Evolutionary conservation across 1,140 invertebrate genomes (phyloP).

Genomic region (Musca domestica): DNA sequence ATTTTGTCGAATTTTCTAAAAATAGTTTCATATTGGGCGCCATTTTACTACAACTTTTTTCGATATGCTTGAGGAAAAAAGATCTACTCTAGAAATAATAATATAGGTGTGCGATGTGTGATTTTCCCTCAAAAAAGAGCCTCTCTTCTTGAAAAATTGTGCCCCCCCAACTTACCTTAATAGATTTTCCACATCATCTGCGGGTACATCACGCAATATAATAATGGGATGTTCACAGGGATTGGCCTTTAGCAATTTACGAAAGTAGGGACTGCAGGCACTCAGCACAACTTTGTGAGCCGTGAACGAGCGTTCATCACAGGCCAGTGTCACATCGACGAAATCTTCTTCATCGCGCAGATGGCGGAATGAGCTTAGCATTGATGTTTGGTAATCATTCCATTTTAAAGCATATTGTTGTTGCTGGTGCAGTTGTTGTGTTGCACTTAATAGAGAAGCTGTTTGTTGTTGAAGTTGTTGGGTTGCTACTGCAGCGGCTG

Average conservation of each 20-base stretch:
- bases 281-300: constrained; percentile 90
- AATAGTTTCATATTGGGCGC: too few relatives aligned
- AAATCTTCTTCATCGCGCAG: constrained; percentile 82
- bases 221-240: constrained; percentile 93
- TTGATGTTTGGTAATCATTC: constrained; percentile 90
- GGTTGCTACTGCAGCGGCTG: constrained; percentile 55
- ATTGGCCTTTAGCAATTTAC: constrained; percentile 84
- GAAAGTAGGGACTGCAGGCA: constrained; percentile 89
- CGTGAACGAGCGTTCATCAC: constrained; percentile 82
- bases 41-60: too few relatives aligned
- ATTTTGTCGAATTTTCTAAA: too few relatives aligned
- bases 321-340: constrained; percentile 89
- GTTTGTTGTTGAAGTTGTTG: constrained; percentile 65
- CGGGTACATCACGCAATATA: constrained; percentile 82
- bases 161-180: constrained; percentile 60
- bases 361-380: constrained; percentile 82
- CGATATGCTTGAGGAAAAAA: too few relatives aligned
- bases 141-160: too few relatives aligned
- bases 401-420: constrained; percentile 88
- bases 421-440: constrained; percentile 29
- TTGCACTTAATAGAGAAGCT: constrained; percentile 5
- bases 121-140: too few relatives aligned
- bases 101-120: too few relatives aligned
- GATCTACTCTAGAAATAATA: too few relatives aligned
- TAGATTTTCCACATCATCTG: constrained; percentile 86